phyloP scores from a whole-genome alignment of 1,140 invertebrate species.

The Drosophila eugracilis region DNA sequence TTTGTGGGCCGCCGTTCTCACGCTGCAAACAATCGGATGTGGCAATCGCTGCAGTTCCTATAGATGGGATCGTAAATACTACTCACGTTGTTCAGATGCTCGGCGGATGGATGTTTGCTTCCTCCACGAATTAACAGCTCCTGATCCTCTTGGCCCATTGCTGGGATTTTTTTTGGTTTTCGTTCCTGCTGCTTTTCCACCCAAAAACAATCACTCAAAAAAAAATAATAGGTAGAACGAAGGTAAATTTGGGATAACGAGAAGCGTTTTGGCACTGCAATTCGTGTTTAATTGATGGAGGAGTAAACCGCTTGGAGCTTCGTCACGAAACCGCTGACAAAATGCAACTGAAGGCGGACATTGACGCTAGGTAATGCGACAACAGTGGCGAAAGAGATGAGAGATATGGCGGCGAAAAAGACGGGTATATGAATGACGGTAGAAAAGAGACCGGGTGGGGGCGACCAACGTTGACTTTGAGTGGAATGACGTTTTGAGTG shows the following conservation, averaged over 20 bases:
- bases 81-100: constrained; percentile 76
- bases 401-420: constrained; percentile 12
- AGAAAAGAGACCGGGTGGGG: no score
- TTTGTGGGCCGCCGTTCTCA: constrained; percentile 52
- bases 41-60: constrained; percentile 17
- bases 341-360: constrained; percentile 71
- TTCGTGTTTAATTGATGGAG: constrained; percentile 15
- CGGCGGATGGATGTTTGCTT: constrained; percentile 74
- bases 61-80: background rate
- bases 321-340: constrained; percentile 76
- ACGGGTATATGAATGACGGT: background rate
- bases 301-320: constrained; percentile 32
- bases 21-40: constrained; percentile 34
- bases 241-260: background rate
- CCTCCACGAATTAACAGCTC: constrained; percentile 72
- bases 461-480: constrained; percentile 24
- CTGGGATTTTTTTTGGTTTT: background rate
- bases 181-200: background rate
- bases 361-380: constrained; percentile 38
- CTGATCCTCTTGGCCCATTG: constrained; percentile 83
- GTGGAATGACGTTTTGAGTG: constrained; percentile 34
- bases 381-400: constrained; percentile 23
- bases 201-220: constrained; percentile 21
- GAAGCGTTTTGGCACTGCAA: background rate
- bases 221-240: constrained; percentile 10